Base-by-base conservation (phyloP, 2,113 vertebrate genomes). In the Oceanodroma tethys region DNA sequence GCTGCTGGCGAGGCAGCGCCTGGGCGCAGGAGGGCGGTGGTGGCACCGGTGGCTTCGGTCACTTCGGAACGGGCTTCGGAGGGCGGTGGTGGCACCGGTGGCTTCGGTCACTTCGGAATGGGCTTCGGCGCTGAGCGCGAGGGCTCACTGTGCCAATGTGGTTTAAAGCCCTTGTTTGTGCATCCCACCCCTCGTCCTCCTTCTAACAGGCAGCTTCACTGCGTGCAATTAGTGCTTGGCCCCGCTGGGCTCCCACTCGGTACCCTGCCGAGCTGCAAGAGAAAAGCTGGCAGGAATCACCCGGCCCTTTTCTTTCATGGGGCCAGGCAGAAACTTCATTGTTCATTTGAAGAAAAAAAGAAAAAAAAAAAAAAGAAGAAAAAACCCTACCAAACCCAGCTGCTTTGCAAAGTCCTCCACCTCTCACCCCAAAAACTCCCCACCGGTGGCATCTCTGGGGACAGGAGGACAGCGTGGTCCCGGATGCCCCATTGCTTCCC, bases 61-160 rank as follows among this genome's bases (percentile, higher is more conserved):
- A 15, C 43, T 16, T 25, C 1, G 5, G 50, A n/a, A 5, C 1
- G 5, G 38, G n/a, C 36, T 81, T 42, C 1, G 3, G 23, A 40
- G 26, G 5, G 19, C 3, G 6, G 26, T 4, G 78, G 48, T 42
- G 73, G 18, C 56, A 56, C 60, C 2, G 3, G 19, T 18, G 27
- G n/a, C 66, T n/a, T 70, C 0, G 4, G 36, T 47, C 50, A 15
- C 43, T 16, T 25, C 1, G 5, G 50, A 5, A 5, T 2, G 5
- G 38, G n/a, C 36, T 81, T 42, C 1, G 3, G 23, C 2, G 10
- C 62, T 3, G 23, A 74, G 67, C 3, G 2, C 1, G 2, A 26
- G 36, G 36, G 32, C 42, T 85, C 9, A 1, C 36, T 9, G 60
- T n/a, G 79, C 48, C 1, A 1, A 34, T 50, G 68, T 12, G 68